A percentile compares a stretch with the other conserved stretches of the same genome.
phyloP scores from a whole-genome alignment of 1,140 invertebrate species.

The Bombus consobrinus region DNA sequence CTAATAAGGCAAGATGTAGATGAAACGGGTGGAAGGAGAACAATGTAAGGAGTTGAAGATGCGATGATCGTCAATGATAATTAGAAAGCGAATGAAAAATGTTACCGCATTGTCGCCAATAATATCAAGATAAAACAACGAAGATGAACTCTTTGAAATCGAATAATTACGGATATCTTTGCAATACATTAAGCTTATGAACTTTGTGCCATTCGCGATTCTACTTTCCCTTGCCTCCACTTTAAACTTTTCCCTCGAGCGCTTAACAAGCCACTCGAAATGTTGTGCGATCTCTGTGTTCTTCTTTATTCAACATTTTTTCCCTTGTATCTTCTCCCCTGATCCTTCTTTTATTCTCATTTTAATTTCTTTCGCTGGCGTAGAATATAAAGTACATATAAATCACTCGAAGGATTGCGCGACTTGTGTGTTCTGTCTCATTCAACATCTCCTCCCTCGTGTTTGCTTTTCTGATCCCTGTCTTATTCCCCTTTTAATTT shows the following conservation, averaged over 20 bases:
- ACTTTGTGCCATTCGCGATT: conserved; percentile 40
- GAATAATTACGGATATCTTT: conserved; percentile 61
- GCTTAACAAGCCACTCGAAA: conserved; percentile 3
- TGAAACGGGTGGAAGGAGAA: not conserved
- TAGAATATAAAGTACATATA: no score
- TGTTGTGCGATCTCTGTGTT: not conserved
- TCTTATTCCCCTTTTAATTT: not conserved
- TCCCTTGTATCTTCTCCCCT: not conserved
- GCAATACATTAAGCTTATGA: conserved; percentile 20
- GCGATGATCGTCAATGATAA: not conserved
- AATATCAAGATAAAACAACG: not conserved
- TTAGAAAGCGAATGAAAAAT: not conserved
- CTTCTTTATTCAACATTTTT: conserved; percentile 41
- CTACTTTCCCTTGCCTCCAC: conserved; percentile 20
- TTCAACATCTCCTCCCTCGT: conserved; percentile 38
- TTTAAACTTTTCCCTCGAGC: conserved; percentile 36
- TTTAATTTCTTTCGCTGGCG: not conserved
- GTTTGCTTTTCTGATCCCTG: not conserved
- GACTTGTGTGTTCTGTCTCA: not conserved
- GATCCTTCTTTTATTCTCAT: not conserved
- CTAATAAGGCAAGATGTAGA: not conserved
- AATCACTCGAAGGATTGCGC: not conserved
- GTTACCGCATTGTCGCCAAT: not conserved
- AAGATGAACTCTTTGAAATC: not conserved
- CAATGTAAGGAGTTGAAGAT: not conserved